These are phyloP conservation scores for Tenthredo mesomela DNA, from an alignment of 2,888 invertebrate species.

Conservation along the genomic window DNA sequence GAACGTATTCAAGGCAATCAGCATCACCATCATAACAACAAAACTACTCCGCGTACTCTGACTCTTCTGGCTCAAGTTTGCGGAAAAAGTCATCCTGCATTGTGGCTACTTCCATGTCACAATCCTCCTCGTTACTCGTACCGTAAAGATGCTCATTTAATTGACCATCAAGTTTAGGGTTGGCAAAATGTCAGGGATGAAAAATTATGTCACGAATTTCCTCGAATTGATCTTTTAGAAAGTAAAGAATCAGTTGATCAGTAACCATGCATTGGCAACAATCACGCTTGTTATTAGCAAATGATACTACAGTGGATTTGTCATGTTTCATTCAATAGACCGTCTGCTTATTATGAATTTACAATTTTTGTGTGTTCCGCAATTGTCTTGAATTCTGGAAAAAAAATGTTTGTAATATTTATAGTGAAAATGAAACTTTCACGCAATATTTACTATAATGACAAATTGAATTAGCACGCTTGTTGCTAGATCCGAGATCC, in stretches of 20 bases:
- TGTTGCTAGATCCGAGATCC: background rate
- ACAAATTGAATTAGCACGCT: constrained; percentile 6
- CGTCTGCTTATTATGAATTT: background rate
- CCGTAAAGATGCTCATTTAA: constrained; percentile 72
- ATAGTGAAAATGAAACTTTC: background rate
- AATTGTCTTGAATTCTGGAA: background rate
- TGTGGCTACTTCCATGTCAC: constrained; percentile 87
- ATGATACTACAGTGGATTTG: background rate
- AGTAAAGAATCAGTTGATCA: constrained; percentile 9
- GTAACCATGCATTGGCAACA: background rate
- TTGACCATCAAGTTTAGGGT: constrained; percentile 73
- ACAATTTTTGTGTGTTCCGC: background rate
- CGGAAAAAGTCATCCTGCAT: constrained; percentile 85
- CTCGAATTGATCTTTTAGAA: constrained; percentile 4
- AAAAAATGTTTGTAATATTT: background rate
- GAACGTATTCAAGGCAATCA: constrained; percentile 88
- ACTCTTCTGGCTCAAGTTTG: constrained; percentile 88
- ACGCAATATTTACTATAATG: background rate
- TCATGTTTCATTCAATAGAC: background rate
- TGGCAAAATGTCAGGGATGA: background rate
- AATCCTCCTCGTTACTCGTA: constrained; percentile 74
- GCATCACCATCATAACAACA: constrained; percentile 81
- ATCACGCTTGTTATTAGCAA: background rate
- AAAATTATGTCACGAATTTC: constrained; percentile 1
- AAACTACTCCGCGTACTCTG: constrained; percentile 81